Base-by-base conservation (phyloP, 2,888 invertebrate species). In the Chymomyza caudatula region DNA sequence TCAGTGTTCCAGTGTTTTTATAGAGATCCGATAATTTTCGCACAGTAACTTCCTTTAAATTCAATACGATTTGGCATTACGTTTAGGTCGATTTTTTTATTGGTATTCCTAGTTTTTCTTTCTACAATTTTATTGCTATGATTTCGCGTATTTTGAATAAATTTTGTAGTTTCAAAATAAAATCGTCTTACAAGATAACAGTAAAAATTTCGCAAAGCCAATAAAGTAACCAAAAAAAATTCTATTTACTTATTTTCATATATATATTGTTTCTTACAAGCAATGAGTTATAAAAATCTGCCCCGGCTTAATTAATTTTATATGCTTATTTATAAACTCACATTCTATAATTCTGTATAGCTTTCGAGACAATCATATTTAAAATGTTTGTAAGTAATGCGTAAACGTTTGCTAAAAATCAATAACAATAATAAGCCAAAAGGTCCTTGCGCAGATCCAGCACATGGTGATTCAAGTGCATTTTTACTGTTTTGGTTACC, bases 281-380 rank as follows among this genome's bases (percentile, higher is more conserved):
- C 11, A 11, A 25, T 25, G n/a, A 29, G 15, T 58, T 11, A 51
- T 20, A 43, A 55, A 61, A 53, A 17, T 55, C 6, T 53, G 37
- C 44, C 4, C 44, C 1, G 15, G n/a, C 2, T 19, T 17, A 15
- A 47, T 17, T 5, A 2, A 15, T 47, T 47, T 3, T 59, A n/a
- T 25, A 11, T 54, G 20, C 37, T 22, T 49, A 53, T 63, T 19
- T 43, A 54, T n/a, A 6, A 5, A 95, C 95, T 96, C 92, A 96
- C 96, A 96, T 95, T 93, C 96, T 94, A 92, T 96, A 96, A 89
- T 95, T 95, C 92, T 96, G 96, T 90, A 96, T 94, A 90, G 95
- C 95, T 93, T 95, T 96, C 92, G 96, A 96, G 94, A 95, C 95
- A 91, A 92, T 93, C 89, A 90, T 89, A 73, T 85, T 87, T 71